These are phyloP conservation scores for Macropodus opercularis DNA, from an alignment of 2,797 vertebrate genomes.

Conservation along the genomic window DNA sequence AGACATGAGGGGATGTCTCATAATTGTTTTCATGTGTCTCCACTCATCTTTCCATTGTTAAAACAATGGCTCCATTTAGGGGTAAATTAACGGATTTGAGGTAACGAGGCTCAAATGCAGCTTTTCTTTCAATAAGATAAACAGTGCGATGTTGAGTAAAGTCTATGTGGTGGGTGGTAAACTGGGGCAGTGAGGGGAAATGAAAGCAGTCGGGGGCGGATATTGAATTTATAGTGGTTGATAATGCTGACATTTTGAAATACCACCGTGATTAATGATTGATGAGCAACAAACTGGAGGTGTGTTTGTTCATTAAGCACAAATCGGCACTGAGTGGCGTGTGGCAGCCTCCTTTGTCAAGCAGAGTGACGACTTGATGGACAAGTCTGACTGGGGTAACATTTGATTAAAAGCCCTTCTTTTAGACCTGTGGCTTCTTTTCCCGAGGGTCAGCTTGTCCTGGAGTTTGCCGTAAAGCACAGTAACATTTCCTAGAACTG, in stretches of 20 bases:
- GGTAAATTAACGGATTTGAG: slow-evolving; percentile 5
- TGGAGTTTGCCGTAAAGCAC: background rate
- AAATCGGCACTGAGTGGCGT: background rate
- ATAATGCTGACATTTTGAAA: slow-evolving; percentile 75
- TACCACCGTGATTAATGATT: slow-evolving; percentile 70
- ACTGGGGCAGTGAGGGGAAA: slow-evolving; percentile 36
- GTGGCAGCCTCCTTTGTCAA: slow-evolving; percentile 8
- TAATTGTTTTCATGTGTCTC: slow-evolving; percentile 45
- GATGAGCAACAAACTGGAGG: slow-evolving; percentile 68
- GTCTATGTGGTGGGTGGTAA: slow-evolving; percentile 33
- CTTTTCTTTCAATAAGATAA: background rate
- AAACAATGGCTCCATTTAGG: slow-evolving; percentile 10
- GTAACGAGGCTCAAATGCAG: background rate
- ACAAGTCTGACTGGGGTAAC: slow-evolving; percentile 14
- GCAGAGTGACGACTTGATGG: slow-evolving; percentile 9
- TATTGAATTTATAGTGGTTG: slow-evolving; percentile 55
- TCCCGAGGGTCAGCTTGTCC: background rate
- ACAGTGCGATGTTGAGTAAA: slow-evolving; percentile 35
- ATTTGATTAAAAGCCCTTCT: slow-evolving; percentile 25
- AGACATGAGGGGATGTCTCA: slow-evolving; percentile 12
- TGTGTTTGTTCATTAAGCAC: slow-evolving; percentile 49
- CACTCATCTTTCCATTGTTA: slow-evolving; percentile 17
- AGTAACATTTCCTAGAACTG: background rate
- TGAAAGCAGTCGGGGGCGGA: slow-evolving; percentile 45
- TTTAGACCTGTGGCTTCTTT: slow-evolving; percentile 6